phyloP scores from a whole-genome alignment of 2,113 vertebrate species.

The Epinephelus cyanopodus region DNA sequence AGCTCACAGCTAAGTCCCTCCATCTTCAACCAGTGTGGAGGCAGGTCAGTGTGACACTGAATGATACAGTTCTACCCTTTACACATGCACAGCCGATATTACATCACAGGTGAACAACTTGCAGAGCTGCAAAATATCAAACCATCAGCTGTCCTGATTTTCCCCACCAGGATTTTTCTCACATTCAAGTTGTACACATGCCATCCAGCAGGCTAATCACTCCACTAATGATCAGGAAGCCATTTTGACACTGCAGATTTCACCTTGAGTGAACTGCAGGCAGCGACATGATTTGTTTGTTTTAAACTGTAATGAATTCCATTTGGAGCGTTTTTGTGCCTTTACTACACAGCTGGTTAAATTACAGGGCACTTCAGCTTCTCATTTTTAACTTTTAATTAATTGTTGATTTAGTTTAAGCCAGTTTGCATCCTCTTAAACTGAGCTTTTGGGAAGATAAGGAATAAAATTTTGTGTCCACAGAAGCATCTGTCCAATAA shows the following conservation, averaged over 20 bases:
- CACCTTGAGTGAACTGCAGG: constrained; percentile 7
- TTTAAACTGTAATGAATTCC: not conserved
- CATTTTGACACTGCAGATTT: constrained; percentile 25
- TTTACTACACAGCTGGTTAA: not conserved
- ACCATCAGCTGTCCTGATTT: constrained; percentile 7
- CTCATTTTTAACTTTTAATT: not conserved
- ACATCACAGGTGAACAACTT: constrained; percentile 4
- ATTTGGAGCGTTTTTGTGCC: not conserved
- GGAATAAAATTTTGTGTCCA: not conserved
- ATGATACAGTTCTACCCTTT: too few relatives aligned
- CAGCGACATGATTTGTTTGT: not conserved
- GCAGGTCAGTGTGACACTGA: too few relatives aligned
- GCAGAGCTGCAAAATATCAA: constrained; percentile 12
- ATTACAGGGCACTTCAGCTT: not conserved
- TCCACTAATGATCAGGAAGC: not conserved
- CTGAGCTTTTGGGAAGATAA: not conserved
- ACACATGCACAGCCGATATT: not conserved
- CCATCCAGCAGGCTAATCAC: not conserved
- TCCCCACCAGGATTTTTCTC: not conserved
- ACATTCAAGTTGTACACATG: not conserved
- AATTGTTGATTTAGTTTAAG: not conserved
- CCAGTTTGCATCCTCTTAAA: not conserved
- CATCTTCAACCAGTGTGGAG: too few relatives aligned
- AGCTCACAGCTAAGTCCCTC: too few relatives aligned
- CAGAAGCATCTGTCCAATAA: not conserved